Evolutionary conservation across 2,888 invertebrate species (phyloP), one percentile per base, ranked within the genome.

Genomic region (Lagria hirta): DNA sequence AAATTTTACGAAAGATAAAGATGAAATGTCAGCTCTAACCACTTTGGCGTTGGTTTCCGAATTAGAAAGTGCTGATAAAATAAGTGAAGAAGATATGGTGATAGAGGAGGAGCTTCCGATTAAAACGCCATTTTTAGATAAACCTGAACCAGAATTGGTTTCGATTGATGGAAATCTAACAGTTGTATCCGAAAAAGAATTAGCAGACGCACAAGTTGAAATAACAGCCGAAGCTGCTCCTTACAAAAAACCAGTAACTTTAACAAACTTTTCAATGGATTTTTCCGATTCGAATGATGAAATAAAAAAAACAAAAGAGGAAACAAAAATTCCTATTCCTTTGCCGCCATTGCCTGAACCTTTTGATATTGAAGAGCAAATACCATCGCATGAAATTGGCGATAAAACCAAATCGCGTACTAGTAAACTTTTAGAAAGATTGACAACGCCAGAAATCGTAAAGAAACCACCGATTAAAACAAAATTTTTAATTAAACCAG

Each of bases 121-220:
- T 11, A 38, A 20, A 48, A 27, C 13, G 7, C 18, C 29, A 8
- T 36, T 43, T 14, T 41, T 20, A 10, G 38, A 27, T 11, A 24
- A 48, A 28, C 38, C 47, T 8, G 56, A 55, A 33, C 44, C 62
- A 6, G 63, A 66, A 40, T 29, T 62, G 15, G 67, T 78, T 24
- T 73, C 73, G 60, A 71, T 75, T 1, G 77, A 79, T 65, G 76
- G 77, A 69, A 80, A 79, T 73, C 73, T 80, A 71, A 78, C 78
- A 58, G 77, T 79, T 2, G 65, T 69, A 23, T 70, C 73, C 6
- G 69, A 71, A 46, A 65, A 64, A 49, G 69, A 67, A 55, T 54
- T 72, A 32, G 67, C 61, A 2, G 67, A 71, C 34, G 61, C 62
- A 12, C 79, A 80, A 60, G 75, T 74, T 1, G 74, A 79, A 8